Base-by-base conservation (phyloP, 2,888 invertebrate species). In the Lordiphosa fenestrarum region DNA sequence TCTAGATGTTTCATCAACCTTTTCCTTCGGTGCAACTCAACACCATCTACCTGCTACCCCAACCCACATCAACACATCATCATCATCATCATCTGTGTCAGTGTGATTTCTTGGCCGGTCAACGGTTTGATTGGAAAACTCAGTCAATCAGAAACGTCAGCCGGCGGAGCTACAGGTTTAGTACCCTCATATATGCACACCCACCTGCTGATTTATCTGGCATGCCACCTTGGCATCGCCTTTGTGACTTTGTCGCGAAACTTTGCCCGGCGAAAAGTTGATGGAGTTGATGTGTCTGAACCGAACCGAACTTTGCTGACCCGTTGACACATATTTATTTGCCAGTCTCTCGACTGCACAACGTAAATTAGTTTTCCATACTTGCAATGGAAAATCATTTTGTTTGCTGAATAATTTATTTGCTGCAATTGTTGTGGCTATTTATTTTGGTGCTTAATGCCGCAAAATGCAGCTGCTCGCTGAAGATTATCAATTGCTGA, bases 111-210 rank as follows among this genome's bases (percentile, higher is more conserved):
- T 19, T 73, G 72, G 53, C 65, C 58, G 73, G 75, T 73, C 77
- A 82, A 71, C 73, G 67, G 86, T 84, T 86, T 86, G 86, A 86
- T 86, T 86, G 84, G 80, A 86, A 86, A 86, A 82, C 66, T 52
- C 82, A 76, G 42, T 81, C 73, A 73, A 80, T 83, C 80, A 74
- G 74, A 85, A 82, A 71, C 68, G 66, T 69, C 71, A 70, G 58
- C 69, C 55, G 69, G n/a, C n/a, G 63, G 63, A 73, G 60, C 40
- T 53, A 61, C 66, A 66, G 66, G 66, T 57, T 30, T 59, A 41
- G 41, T 37, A 25, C 19, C 9, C 15, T 9, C 39, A 33, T 7
- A 9, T 19, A 12, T n/a, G 38, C 13, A 36, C 2, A 6, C 6
- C 51, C 35, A 13, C 40, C 59, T 9, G 10, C 39, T 62, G 57